Evolutionary conservation across 92 coral and sea anemone genomes (phyloP), one percentile per base, ranked within the genome.

Genomic region (Desmophyllum pertusum): DNA sequence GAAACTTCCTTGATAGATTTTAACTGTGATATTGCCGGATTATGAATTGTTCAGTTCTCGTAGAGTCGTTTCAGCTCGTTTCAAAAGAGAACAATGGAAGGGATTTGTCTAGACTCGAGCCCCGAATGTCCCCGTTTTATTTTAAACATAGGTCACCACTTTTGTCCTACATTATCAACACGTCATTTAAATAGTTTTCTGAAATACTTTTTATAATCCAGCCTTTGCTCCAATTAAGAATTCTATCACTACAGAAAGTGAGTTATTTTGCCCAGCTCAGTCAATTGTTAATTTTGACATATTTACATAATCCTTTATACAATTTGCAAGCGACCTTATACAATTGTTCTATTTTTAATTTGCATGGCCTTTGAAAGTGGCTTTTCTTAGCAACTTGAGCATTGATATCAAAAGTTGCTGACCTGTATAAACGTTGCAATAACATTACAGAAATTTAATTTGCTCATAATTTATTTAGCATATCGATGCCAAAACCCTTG

Each of bases 41-140:
- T n/a, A n/a, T n/a, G n/a, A n/a, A n/a, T n/a, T n/a, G n/a, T n/a
- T n/a, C n/a, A n/a, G n/a, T n/a, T n/a, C n/a, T n/a, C n/a, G n/a
- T n/a, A n/a, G n/a, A n/a, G n/a, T n/a, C n/a, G n/a, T n/a, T n/a
- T n/a, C n/a, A n/a, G n/a, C n/a, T n/a, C n/a, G n/a, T n/a, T n/a
- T n/a, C n/a, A n/a, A n/a, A n/a, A n/a, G n/a, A 53, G 64, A 51
- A 75, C 65, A 75, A 50, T 75, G 37, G 42, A 14, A 6, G 5
- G 11, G 39, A 50, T 74, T 75, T 75, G 79, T 75, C 66, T 33
- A 52, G 79, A 75, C 66, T 9, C 8, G 5, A 31, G 73, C 9
- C 1, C 25, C 3, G 43, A 10, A 19, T 36, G 17, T 29, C 77
- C 8, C 9, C 19, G 43, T 33, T 19, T 36, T 53, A 18, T 65